These are phyloP conservation scores for Synergus japonicus DNA, from an alignment of 2,888 invertebrate species.

Conservation along the genomic window DNA sequence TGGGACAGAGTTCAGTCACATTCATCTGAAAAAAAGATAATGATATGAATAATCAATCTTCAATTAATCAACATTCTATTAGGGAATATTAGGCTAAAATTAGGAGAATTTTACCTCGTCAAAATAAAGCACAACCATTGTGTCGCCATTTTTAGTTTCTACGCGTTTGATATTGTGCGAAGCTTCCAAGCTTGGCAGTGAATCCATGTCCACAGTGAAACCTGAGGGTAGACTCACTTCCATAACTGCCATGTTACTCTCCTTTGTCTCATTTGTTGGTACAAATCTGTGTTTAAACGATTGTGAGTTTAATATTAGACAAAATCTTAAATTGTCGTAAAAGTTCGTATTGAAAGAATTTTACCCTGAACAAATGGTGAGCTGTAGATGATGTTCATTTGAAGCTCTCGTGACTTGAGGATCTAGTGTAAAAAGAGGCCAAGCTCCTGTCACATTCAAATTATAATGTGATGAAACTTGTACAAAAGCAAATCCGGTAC, in stretches of 20 bases:
- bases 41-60: background rate
- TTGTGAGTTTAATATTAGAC: conserved; percentile 40
- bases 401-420: conserved; percentile 91
- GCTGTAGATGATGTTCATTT: conserved; percentile 85
- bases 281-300: conserved; percentile 80
- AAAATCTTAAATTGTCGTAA: conserved; percentile 20
- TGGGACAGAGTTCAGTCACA: conserved; percentile 86
- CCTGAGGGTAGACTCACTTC: conserved; percentile 94
- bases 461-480: conserved; percentile 90
- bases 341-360: conserved; percentile 50
- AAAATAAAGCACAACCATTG: conserved; percentile 85
- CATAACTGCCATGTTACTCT: conserved; percentile 94
- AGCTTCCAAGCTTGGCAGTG: conserved; percentile 82
- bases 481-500: conserved; percentile 88
- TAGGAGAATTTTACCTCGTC: conserved; percentile 78
- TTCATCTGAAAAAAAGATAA: conserved; percentile 73
- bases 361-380: conserved; percentile 90
- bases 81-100: background rate
- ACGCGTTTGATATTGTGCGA: conserved; percentile 83
- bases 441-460: conserved; percentile 91
- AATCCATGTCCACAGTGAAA: conserved; percentile 89
- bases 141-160: conserved; percentile 84
- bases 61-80: background rate
- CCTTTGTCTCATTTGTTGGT: conserved; percentile 82
- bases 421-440: conserved; percentile 91